Base-by-base conservation (phyloP, 2,797 vertebrate genomes). In the Acanthornis magna region DNA sequence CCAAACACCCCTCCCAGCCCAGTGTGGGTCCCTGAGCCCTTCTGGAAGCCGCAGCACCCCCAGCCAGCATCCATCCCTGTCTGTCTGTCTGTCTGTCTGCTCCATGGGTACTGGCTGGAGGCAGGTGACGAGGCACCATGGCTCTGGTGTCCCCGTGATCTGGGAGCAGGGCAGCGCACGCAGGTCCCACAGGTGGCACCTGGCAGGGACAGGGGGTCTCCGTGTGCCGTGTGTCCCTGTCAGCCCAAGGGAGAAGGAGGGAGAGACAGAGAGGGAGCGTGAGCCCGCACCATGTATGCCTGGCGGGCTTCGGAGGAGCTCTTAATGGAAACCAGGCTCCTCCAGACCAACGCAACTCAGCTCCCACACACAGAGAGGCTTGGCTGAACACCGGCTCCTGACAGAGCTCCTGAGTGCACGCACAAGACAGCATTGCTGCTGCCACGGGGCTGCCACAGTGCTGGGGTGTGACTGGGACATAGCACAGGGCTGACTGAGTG, bases 321-420 rank as follows among this genome's bases (percentile, higher is more conserved):
- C 54, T 30, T 95, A 85, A 96, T 93, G 82, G 65, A 88, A 96
- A 96, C 38, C 91, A 95, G 90, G 86, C 85, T 79, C 34, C 58
- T 54, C 27, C 10, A 2, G 88, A 40, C 16, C 85, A 81, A 9
- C 5, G 2, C 36, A 72, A 45, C 79, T 78, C 2, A 1, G 54
- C 57, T 38, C 40, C 16, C 7, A 61, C 85, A 83, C 36, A 27
- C 82, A 81, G 38, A 4, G 4, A 81, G 62, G 76, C 76, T 68
- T 90, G 93, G 92, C 89, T 92, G 78, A 94, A 83, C 91, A 67
- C 7, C 0, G 9, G 34, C 83, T 94, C 32, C 76, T 75, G 53
- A 32, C 71, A 86, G 47, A 42, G n/a, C 67, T 83, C 66, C 51
- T 66, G 60, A 22, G n/a, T 34, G 48, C 16, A 16, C 4, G 11